Conservation (phyloP, 35 echinoderm and acorn worm species). For the Anneissia japonica region DNA sequence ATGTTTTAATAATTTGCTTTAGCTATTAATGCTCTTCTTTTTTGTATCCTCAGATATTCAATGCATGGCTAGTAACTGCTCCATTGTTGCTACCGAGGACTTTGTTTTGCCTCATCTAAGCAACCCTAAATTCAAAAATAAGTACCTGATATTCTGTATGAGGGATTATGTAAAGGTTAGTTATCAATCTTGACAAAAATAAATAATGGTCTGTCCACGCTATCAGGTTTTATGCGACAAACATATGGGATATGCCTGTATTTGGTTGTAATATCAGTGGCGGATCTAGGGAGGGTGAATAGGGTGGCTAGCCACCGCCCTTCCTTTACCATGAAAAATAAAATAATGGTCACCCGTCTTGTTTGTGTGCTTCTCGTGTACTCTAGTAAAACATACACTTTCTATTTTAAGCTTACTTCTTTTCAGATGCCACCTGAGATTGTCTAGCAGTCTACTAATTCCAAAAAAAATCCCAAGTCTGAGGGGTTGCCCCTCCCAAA, state of each 20-base stretch:
- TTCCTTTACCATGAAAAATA: neutral
- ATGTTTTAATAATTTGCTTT: neutral
- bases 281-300: neutral
- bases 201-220: neutral
- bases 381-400: too few relatives aligned
- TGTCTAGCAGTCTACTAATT: too few relatives aligned
- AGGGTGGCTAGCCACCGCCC: neutral
- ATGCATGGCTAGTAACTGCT: slow-evolving; percentile 92
- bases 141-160: slow-evolving; percentile 81
- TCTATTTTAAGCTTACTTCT: too few relatives aligned
- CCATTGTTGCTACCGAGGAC: slow-evolving; percentile 87
- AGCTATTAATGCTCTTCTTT: neutral
- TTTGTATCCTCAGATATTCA: slow-evolving; percentile 50
- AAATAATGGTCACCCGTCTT: too few relatives aligned
- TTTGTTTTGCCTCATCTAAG: slow-evolving; percentile 81
- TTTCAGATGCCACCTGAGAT: too few relatives aligned
- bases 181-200: neutral
- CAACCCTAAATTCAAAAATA: slow-evolving; percentile 31
- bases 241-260: neutral
- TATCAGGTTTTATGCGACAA: neutral
- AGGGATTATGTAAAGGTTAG: slow-evolving; percentile 87
- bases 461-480: too few relatives aligned
- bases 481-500: too few relatives aligned
- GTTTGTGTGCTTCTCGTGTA: too few relatives aligned
- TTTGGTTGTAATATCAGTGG: neutral